Evolutionary conservation across 2,888 invertebrate species (phyloP).

Genomic region (Toxonevra muliebris): DNA sequence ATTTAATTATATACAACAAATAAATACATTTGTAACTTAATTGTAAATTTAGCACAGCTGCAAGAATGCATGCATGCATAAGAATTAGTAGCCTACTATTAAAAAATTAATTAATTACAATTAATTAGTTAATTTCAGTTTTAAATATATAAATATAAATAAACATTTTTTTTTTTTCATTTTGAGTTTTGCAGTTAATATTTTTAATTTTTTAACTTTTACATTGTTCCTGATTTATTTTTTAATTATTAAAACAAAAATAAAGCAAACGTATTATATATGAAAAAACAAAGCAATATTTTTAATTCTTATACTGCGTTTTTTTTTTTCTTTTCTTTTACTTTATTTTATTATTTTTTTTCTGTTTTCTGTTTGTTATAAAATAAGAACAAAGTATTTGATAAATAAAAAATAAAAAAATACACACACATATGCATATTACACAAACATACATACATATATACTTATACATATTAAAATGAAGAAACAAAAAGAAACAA

Average conservation of each 20-base stretch:
- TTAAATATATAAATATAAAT: too few relatives aligned
- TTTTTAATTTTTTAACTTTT: too few relatives aligned
- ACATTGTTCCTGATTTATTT: too few relatives aligned
- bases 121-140: slow-evolving; percentile 6
- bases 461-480: slow-evolving; percentile 36
- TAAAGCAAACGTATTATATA: too few relatives aligned
- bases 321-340: not conserved
- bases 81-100: slow-evolving; percentile 19
- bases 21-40: slow-evolving; percentile 1
- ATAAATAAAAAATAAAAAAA: slow-evolving; percentile 35
- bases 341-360: not conserved
- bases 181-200: too few relatives aligned
- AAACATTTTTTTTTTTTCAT: not conserved
- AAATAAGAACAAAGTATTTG: slow-evolving; percentile 23
- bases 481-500: slow-evolving; percentile 24
- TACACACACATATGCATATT: slow-evolving; percentile 27
- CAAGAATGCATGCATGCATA: slow-evolving; percentile 4
- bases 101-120: slow-evolving; percentile 20
- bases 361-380: slow-evolving; percentile 7
- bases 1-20: slow-evolving; percentile 35
- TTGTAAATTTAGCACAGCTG: not conserved
- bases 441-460: slow-evolving; percentile 26
- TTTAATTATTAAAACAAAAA: too few relatives aligned
- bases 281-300: not conserved
- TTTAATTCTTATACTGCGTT: not conserved